A percentile compares a stretch with the other conserved stretches of the same genome.
phyloP scores from a whole-genome alignment of 1,140 invertebrate species.

The Coptotermes formosanus region DNA sequence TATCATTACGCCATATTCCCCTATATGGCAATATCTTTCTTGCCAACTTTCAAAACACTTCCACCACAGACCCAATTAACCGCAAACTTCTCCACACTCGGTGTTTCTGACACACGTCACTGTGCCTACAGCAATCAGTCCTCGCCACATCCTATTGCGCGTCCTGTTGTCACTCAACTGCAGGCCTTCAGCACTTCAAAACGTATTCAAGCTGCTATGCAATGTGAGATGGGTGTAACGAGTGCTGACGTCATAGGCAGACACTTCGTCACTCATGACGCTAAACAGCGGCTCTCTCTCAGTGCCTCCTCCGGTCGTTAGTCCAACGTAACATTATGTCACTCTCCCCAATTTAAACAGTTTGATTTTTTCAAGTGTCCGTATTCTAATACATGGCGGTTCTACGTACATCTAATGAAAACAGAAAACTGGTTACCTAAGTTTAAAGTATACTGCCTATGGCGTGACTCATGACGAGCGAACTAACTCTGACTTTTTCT shows the following conservation, averaged over 20 bases:
- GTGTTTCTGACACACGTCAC: background rate
- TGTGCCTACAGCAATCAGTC: background rate
- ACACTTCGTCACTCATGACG: background rate
- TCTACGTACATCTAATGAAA: background rate
- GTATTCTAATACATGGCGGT: background rate
- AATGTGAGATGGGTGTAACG: background rate
- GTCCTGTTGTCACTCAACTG: background rate
- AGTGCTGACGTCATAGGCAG: background rate
- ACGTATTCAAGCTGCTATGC: background rate
- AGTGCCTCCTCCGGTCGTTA: background rate
- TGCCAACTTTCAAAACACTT: background rate
- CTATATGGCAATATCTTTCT: background rate
- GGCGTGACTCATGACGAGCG: too few relatives aligned
- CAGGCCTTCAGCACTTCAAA: background rate
- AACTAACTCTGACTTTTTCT: too few relatives aligned
- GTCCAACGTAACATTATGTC: background rate
- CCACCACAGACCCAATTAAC: background rate
- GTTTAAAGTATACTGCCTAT: too few relatives aligned
- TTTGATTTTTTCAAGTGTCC: background rate
- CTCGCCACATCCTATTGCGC: background rate
- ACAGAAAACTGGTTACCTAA: background rate
- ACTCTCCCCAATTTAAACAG: background rate
- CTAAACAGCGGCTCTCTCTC: background rate
- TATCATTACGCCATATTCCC: background rate
- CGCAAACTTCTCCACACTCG: background rate